Percentiles rank a stretch among this genome's conserved stretches.
These are phyloP conservation scores for Pachypeltis micranthus DNA, from an alignment of 1,140 invertebrate species.

Conservation along the genomic window DNA sequence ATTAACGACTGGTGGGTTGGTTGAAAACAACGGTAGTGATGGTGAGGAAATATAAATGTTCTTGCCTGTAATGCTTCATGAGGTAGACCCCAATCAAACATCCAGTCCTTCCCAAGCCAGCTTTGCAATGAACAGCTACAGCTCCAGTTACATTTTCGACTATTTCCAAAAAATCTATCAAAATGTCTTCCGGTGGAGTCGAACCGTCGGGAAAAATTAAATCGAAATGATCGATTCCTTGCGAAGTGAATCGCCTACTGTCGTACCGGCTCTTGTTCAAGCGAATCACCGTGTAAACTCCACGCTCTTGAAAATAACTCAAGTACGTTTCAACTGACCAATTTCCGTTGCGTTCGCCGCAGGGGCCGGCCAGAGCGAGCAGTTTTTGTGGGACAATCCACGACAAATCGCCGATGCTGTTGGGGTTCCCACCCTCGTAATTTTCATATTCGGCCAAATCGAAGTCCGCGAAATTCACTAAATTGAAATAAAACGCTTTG, in stretches of 20 bases:
- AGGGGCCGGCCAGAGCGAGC: slow-evolving; percentile 94
- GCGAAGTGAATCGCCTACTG: slow-evolving; percentile 66
- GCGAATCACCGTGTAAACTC: slow-evolving; percentile 83
- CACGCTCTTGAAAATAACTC: slow-evolving; percentile 79
- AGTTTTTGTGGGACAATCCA: slow-evolving; percentile 98
- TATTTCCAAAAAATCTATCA: slow-evolving; percentile 80
- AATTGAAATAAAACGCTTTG: slow-evolving; percentile 72
- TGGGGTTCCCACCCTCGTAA: slow-evolving; percentile 80
- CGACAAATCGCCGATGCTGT: slow-evolving; percentile 85
- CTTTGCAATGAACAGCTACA: slow-evolving; percentile 97
- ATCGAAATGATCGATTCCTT: slow-evolving; percentile 90
- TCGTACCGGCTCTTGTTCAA: slow-evolving; percentile 95
- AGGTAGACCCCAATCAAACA: slow-evolving; percentile 95
- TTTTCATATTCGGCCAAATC: slow-evolving; percentile 89
- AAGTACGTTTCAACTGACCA: slow-evolving; percentile 89
- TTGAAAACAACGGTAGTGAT: too few relatives aligned
- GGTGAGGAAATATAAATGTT: too few relatives aligned
- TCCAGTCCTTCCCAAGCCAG: slow-evolving; percentile 91
- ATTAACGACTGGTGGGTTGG: too few relatives aligned
- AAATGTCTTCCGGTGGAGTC: slow-evolving; percentile 79
- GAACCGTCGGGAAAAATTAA: slow-evolving; percentile 95
- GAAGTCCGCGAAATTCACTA: slow-evolving; percentile 90
- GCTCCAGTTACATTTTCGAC: slow-evolving; percentile 77
- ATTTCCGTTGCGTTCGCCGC: slow-evolving; percentile 50
- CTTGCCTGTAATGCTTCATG: slow-evolving; percentile 85